These are phyloP conservation scores for Dryomyza anilis DNA, from an alignment of 2,888 invertebrate genomes.

Conservation along the genomic window DNA sequence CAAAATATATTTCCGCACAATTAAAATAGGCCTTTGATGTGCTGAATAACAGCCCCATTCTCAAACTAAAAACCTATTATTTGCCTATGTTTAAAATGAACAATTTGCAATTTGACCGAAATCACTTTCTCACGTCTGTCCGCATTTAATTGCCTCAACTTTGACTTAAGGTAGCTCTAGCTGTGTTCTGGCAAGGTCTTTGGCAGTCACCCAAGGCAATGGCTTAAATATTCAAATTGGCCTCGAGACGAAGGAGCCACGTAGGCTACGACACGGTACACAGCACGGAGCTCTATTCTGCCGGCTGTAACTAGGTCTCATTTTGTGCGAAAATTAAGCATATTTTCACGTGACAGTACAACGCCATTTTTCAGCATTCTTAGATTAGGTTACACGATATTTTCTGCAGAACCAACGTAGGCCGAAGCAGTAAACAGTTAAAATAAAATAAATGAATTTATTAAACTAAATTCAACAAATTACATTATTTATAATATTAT, in stretches of 20 bases:
- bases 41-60: too few species aligned
- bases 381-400: constrained; percentile 1
- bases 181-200: background rate
- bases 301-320: too few species aligned
- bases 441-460: too few species aligned
- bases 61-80: too few species aligned
- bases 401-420: background rate
- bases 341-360: constrained; percentile 17
- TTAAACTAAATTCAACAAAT: too few species aligned
- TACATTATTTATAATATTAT: too few species aligned
- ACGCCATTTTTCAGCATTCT: background rate
- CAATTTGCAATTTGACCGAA: too few species aligned
- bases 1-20: too few species aligned
- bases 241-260: background rate
- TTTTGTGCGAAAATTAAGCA: constrained; percentile 5
- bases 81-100: too few species aligned
- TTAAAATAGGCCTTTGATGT: too few species aligned
- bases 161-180: background rate
- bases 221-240: constrained; percentile 3
- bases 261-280: background rate
- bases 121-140: background rate
- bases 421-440: background rate
- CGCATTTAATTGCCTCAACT: constrained; percentile 5
- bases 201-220: too few species aligned
- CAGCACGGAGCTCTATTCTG: background rate